These are phyloP conservation scores for Onthophagus sagittarius DNA, from an alignment of 2,888 invertebrate species.

Conservation along the genomic window DNA sequence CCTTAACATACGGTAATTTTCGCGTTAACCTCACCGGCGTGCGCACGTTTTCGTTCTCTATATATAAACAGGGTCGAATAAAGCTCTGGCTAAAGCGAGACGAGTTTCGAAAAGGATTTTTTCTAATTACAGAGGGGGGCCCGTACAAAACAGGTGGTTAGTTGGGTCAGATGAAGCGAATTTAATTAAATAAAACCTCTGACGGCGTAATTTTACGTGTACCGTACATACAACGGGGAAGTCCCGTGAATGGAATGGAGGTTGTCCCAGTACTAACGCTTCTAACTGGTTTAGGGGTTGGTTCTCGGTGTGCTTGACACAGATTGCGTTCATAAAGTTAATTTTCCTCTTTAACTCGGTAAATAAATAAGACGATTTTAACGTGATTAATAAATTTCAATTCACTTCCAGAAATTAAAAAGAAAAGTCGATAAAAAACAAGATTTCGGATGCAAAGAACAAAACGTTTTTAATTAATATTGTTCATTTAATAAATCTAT, in stretches of 20 bases:
- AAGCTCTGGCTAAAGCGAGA: neutral
- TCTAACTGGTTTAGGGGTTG: constrained; percentile 17
- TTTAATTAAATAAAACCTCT: neutral
- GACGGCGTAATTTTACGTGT: neutral
- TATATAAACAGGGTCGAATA: neutral
- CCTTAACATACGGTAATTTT: neutral
- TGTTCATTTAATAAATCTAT: too few species aligned
- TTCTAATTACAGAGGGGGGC: neutral
- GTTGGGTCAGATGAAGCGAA: neutral
- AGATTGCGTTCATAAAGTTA: constrained; percentile 10
- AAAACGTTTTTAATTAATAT: too few species aligned
- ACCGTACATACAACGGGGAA: neutral
- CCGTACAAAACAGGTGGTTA: neutral
- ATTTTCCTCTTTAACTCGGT: neutral
- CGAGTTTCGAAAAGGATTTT: neutral
- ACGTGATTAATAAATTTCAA: too few species aligned
- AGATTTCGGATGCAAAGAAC: too few species aligned
- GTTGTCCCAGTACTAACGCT: neutral
- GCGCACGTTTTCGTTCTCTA: neutral
- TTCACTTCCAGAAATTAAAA: too few species aligned
- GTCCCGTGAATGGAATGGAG: neutral
- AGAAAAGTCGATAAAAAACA: too few species aligned
- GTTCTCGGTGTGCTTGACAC: constrained; percentile 12
- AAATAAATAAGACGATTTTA: neutral
- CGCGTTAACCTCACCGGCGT: neutral